Evolutionary conservation across 2,113 vertebrate genomes (phyloP), one percentile per base, ranked within the genome.

Genomic region (Rhinoderma darwinii): DNA sequence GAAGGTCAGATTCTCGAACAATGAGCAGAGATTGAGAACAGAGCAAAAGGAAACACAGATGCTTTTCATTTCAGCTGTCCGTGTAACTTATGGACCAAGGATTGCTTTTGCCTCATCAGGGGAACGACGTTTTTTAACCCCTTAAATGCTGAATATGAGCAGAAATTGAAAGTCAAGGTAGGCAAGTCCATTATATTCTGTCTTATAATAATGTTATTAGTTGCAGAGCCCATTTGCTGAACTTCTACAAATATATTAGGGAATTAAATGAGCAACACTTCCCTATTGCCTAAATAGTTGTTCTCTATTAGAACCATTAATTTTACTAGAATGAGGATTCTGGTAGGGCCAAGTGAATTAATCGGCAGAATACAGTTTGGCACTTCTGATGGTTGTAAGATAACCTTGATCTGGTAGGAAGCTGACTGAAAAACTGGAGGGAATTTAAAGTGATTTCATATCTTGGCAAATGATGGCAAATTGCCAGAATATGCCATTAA

Each of bases 1-100:
- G 78, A 72, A 63, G 79, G 86, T 82, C 68, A 82, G 68, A 87
- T 82, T 87, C 70, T 75, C 68, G 11, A 75, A 82, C 86, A 87
- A 82, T 87, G 70, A 87, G 86, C 51, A 75, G 39, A 75, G 79
- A 72, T 54, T 61, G 50, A 74, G 79, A 61, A 37, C 78, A 47
- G 51, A 82, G 51, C 20, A 75, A 82, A 63, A 27, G 30, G n/a
- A 87, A 87, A 41, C 37, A 81, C 86, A 87, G 68, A 87, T 87
- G 86, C 86, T 82, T 82, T 82, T 63, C 68, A 87, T 87, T 87
- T 87, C 10, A 32, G 37, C 70, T 86, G 77, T 61, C 78, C 43
- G 51, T 82, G 51, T 82, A 82, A 82, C 86, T 82, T 82, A 82
- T 75, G 66, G 78, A 63, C 41, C 37, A 11, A 73, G 32, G n/a